Evolutionary conservation across 37 sponge, comb jelly and placozoan genomes (phyloP), one percentile per base, ranked within the genome.

Genomic region (Beroe ovata): DNA sequence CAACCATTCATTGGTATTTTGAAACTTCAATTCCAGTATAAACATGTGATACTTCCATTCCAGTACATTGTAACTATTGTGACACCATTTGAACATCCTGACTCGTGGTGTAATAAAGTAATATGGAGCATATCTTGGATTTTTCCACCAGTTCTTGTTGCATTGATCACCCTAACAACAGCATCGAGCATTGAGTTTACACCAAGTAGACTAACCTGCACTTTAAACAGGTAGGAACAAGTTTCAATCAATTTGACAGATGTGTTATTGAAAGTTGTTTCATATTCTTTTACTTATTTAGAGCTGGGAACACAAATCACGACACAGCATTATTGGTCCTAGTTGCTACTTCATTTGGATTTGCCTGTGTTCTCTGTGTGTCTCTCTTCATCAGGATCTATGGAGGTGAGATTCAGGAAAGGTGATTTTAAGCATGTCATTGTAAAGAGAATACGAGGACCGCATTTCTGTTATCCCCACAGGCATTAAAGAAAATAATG

Each of bases 81-180:
- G 4, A 66, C 30, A 30, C 69, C 69, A 14, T 30, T 66, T 25
- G 69, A 66, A 30, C 69, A 66, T 37, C 69, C 69, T 30, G 30
- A 66, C 16, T 26, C 14, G 1, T 29, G 69, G 30, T 37, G 34
- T 30, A 66, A 30, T 30, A 18, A 11, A 3, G 36, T 66, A 1
- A 6, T 66, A 8, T 66, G 69, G 69, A 33, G 35, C 35, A 32
- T 66, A 30, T 66, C 69, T 8, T 66, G 69, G 69, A 37, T 25
- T 29, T 25, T 66, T 19, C 69, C 69, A 33, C 16, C 69, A 11
- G 16, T 66, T 19, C 33, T 66, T 1, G 34, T 11, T 33, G 69
- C 30, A 18, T 11, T 66, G 14, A 29, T 66, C 34, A 34, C 69
- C 3, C 36, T 37, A 11, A 29, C 69, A 14, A 66, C 69, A 33